Conservation (phyloP, 2,888 invertebrate genomes). For the Perithous albicinctus region DNA sequence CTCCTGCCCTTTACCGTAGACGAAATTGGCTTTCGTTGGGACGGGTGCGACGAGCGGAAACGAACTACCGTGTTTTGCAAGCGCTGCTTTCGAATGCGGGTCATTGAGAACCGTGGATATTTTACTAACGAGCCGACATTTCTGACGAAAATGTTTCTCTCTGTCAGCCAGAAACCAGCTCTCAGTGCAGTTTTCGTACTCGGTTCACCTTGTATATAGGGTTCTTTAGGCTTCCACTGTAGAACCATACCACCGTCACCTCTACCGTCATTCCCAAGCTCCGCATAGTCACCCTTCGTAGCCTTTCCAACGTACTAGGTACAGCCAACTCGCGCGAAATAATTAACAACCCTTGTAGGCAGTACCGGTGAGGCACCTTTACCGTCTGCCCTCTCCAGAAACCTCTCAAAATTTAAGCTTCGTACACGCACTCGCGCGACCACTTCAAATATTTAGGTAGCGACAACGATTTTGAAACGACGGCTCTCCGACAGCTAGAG, state of each 20-base stretch:
- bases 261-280: neutral
- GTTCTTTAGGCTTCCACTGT: slow-evolving; percentile 67
- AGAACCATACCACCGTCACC: slow-evolving; percentile 49
- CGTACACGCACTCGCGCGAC: slow-evolving; percentile 68
- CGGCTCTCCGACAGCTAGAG: slow-evolving; percentile 32
- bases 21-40: neutral
- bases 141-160: slow-evolving; percentile 55
- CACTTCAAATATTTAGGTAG: slow-evolving; percentile 76
- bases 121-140: slow-evolving; percentile 16
- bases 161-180: neutral
- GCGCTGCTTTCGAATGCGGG: neutral
- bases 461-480: slow-evolving; percentile 71
- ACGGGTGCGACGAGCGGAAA: neutral
- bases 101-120: slow-evolving; percentile 22
- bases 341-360: slow-evolving; percentile 80
- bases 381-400: slow-evolving; percentile 53
- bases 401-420: slow-evolving; percentile 74
- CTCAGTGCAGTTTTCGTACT: slow-evolving; percentile 61
- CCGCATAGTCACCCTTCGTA: slow-evolving; percentile 24
- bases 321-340: slow-evolving; percentile 78
- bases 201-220: slow-evolving; percentile 65
- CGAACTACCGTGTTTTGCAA: neutral
- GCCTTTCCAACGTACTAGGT: slow-evolving; percentile 21
- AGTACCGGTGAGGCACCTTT: slow-evolving; percentile 48
- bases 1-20: neutral